A percentile compares a stretch with the other conserved stretches of the same genome.
Evolutionary conservation across 2,797 vertebrate genomes (phyloP).

Genomic region (Falco novaeseelandiae): DNA sequence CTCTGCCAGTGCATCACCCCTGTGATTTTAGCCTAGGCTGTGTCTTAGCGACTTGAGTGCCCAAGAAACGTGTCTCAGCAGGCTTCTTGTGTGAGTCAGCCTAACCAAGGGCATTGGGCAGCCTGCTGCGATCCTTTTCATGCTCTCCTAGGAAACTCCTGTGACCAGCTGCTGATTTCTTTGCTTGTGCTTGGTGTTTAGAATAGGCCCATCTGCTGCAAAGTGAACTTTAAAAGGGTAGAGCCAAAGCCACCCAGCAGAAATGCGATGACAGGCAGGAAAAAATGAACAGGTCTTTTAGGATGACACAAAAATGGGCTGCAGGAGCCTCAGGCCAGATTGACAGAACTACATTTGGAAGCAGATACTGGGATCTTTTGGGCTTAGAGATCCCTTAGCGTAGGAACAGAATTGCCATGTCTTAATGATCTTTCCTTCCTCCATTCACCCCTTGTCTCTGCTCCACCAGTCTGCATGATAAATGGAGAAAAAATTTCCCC

Average conservation of each 20-base stretch:
- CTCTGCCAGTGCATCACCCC: neutral
- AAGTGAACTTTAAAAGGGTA: neutral
- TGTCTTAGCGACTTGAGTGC: rapidly evolving
- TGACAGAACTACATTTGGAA: neutral
- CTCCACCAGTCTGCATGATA: neutral
- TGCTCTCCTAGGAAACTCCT: neutral
- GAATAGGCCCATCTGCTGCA: neutral
- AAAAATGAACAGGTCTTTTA: neutral
- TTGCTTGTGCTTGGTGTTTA: neutral
- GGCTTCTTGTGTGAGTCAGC: neutral
- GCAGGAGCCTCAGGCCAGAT: neutral
- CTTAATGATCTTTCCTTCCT: neutral
- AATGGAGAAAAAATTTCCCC: neutral
- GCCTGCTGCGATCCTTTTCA: neutral
- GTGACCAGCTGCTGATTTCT: constrained; percentile 2
- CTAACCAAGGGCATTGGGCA: neutral
- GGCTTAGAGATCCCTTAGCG: neutral
- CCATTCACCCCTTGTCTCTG: neutral
- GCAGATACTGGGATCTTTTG: neutral
- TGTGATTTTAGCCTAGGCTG: neutral
- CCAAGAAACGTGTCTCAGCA: neutral
- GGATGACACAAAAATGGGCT: neutral
- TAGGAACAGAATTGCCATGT: neutral
- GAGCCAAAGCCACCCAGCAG: neutral
- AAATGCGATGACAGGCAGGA: neutral